These are phyloP conservation scores for Bradypus variegatus DNA, from an alignment of 2,797 vertebrate genomes.

Conservation along the genomic window DNA sequence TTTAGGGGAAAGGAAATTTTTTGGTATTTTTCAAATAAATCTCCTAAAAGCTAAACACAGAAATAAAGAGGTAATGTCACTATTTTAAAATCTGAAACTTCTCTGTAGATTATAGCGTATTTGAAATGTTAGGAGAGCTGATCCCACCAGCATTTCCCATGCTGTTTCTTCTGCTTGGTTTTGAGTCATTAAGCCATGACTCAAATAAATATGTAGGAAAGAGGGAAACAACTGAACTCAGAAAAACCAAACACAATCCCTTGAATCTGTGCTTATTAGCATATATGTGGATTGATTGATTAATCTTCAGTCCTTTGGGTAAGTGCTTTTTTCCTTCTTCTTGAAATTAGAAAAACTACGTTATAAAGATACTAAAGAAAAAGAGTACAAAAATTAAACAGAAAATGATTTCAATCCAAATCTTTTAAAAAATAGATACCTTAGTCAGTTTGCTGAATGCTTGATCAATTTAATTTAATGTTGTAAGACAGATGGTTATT, in stretches of 20 bases:
- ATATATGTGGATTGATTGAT: background rate
- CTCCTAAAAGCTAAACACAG: background rate
- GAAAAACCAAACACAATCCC: background rate
- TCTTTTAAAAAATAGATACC: background rate
- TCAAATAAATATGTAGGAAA: background rate
- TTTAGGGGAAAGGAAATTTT: background rate
- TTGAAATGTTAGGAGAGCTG: background rate
- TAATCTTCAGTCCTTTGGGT: background rate
- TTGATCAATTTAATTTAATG: conserved; percentile 1
- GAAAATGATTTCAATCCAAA: background rate
- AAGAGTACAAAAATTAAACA: background rate
- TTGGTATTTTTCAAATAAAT: background rate
- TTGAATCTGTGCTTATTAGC: too few species aligned
- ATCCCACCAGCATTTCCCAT: background rate
- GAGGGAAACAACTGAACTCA: background rate
- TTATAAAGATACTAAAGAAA: background rate
- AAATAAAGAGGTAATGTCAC: background rate
- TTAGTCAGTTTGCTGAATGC: background rate
- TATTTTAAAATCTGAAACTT: background rate
- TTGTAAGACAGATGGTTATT: background rate
- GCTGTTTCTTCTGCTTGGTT: background rate
- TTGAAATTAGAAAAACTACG: background rate
- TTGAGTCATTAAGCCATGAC: background rate
- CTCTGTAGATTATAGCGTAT: background rate
- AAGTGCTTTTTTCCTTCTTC: background rate